These are phyloP conservation scores for Galaxea fascicularis DNA, from an alignment of 92 coral and sea anemone genomes.

Conservation along the genomic window DNA sequence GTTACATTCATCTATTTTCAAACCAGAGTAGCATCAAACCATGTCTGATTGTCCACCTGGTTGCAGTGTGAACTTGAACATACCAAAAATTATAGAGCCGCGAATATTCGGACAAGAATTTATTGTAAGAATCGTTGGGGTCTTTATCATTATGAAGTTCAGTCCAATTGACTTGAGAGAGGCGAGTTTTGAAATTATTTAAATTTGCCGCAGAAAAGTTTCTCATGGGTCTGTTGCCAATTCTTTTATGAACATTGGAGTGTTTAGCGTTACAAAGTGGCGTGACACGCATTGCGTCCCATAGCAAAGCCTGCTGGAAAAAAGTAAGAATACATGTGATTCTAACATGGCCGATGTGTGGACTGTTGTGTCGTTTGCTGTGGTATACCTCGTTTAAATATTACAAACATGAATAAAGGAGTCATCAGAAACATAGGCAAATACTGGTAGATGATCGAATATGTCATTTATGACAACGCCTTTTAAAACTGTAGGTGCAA, in stretches of 20 bases:
- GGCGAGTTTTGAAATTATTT: slow-evolving; percentile 23
- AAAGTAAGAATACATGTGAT: too few relatives aligned
- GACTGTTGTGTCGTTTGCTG: too few relatives aligned
- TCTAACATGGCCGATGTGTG: too few relatives aligned
- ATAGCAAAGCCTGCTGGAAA: too few relatives aligned
- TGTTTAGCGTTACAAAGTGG: too few relatives aligned
- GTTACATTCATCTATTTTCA: too few relatives aligned
- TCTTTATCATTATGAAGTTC: slow-evolving; percentile 5
- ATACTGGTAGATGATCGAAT: slow-evolving; percentile 58
- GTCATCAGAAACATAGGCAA: slow-evolving; percentile 38
- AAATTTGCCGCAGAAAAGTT: slow-evolving; percentile 28
- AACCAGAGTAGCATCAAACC: too few relatives aligned
- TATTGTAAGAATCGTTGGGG: slow-evolving; percentile 41
- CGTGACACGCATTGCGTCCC: too few relatives aligned
- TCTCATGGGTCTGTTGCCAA: slow-evolving; percentile 8
- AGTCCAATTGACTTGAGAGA: slow-evolving; percentile 52
- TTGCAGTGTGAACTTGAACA: too few relatives aligned
- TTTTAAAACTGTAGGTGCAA: background rate
- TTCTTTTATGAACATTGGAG: slow-evolving; percentile 11
- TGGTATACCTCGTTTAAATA: too few relatives aligned
- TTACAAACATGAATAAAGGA: background rate
- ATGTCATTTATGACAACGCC: slow-evolving; percentile 53
- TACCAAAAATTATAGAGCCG: slow-evolving; percentile 17
- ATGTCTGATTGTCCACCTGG: too few relatives aligned
- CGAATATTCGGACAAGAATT: slow-evolving; percentile 33